These are phyloP conservation scores for Centroberyx gerrardi DNA, from an alignment of 2,797 vertebrate species.

Conservation along the genomic window DNA sequence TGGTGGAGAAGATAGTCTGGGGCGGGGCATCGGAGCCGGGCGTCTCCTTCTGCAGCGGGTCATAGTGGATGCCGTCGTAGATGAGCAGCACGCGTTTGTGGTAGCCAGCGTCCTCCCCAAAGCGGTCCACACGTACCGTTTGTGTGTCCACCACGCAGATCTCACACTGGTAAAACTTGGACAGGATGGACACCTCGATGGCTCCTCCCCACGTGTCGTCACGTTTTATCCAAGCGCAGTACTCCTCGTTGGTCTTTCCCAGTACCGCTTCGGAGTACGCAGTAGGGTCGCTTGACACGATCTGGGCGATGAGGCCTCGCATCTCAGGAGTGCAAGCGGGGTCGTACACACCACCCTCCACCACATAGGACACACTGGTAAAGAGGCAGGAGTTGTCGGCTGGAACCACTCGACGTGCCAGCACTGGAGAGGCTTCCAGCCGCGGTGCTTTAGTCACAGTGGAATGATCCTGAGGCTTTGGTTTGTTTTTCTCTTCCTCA, in stretches of 20 bases:
- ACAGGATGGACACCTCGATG: slow-evolving; percentile 97
- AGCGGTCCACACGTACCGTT: slow-evolving; percentile 96
- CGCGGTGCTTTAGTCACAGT: slow-evolving; percentile 80
- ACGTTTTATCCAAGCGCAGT: slow-evolving; percentile 95
- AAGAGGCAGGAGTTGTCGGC: slow-evolving; percentile 99
- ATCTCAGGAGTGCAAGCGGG: slow-evolving; percentile 92
- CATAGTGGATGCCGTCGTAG: slow-evolving; percentile 98
- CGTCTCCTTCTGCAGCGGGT: slow-evolving; percentile 91
- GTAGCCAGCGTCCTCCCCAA: slow-evolving; percentile 97
- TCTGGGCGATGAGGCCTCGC: slow-evolving; percentile 94
- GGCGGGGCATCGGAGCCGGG: slow-evolving; percentile 89
- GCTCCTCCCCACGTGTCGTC: slow-evolving; percentile 98
- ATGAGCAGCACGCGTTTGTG: slow-evolving; percentile 93
- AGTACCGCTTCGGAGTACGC: slow-evolving; percentile 94
- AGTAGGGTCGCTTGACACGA: slow-evolving; percentile 92
- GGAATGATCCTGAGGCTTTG: slow-evolving; percentile 80
- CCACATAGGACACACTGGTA: slow-evolving; percentile 95
- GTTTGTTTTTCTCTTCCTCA: slow-evolving; percentile 93
- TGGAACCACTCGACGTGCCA: slow-evolving; percentile 91
- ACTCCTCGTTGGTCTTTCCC: slow-evolving; percentile 95
- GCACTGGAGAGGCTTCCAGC: slow-evolving; percentile 80
- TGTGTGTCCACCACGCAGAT: slow-evolving; percentile 99
- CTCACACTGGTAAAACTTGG: slow-evolving; percentile 97
- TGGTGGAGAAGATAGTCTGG: slow-evolving; percentile 94
- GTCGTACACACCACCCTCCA: slow-evolving; percentile 95